Evolutionary conservation across 2,888 invertebrate species (phyloP).

Genomic region (Scaptomyza polygonia): DNA sequence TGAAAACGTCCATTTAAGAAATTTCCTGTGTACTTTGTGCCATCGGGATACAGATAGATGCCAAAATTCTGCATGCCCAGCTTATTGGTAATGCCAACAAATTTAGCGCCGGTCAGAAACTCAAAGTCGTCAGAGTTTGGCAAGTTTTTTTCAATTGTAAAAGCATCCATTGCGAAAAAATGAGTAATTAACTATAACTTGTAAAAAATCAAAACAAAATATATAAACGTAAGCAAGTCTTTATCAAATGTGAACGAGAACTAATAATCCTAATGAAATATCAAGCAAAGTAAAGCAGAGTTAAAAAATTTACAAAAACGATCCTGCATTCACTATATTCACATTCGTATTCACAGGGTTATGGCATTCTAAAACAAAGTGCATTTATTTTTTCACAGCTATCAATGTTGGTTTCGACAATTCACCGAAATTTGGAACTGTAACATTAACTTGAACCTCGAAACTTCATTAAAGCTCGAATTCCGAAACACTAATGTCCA

Average conservation of each 20-base stretch:
- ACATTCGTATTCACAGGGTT: too few species aligned
- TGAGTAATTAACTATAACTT: not conserved
- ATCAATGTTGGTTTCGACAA: not conserved
- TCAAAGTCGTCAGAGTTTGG: accelerated
- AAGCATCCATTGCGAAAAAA: too few species aligned
- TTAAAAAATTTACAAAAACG: too few species aligned
- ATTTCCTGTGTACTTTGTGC: conserved; percentile 87
- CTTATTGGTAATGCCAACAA: conserved; percentile 69
- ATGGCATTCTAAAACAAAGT: too few species aligned
- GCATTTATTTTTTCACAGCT: not conserved
- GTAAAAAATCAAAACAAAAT: not conserved
- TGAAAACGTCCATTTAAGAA: conserved; percentile 85
- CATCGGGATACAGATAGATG: conserved; percentile 86
- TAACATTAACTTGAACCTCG: not conserved
- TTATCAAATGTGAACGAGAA: not conserved
- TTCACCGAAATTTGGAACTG: not conserved
- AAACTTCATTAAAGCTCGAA: conserved; percentile 45
- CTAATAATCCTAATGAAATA: not conserved
- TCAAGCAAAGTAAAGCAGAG: too few species aligned
- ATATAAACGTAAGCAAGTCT: not conserved
- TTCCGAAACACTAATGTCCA: conserved; percentile 50
- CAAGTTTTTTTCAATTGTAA: not conserved
- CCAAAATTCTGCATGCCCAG: conserved; percentile 87
- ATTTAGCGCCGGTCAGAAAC: conserved; percentile 48
- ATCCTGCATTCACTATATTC: too few species aligned